Base-by-base conservation (phyloP, 2,797 vertebrate genomes). In the Alectoris magna region DNA sequence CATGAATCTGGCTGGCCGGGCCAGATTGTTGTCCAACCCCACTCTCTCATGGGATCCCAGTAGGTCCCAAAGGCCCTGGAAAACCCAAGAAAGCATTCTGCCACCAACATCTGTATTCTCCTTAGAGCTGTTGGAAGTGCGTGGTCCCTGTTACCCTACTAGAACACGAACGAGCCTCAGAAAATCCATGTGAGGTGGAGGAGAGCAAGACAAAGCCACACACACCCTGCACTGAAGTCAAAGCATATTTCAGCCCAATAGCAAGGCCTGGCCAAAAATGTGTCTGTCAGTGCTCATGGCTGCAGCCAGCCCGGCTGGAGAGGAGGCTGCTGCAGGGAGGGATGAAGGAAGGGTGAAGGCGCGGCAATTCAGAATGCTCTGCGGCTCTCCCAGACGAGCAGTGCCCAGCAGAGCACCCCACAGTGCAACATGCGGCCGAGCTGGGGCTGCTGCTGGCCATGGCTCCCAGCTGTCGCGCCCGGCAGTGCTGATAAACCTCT, bases 381-480 rank as follows among this genome's bases (percentile, higher is more conserved):
- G 21, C 2, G 22, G 29, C 18, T 84, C 12, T 70, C 44, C 44
- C 1, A 4, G 38, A 69, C 3, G 5, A 11, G 43, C 11, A 56
- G 12, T 67, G 78, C 48, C 84, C 70, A 72, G 84, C 10, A 66
- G 51, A 94, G 87, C 91, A 24, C 39, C 39, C 41, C 19, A 21
- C 5, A 9, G 75, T 77, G 83, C 68, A 59, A 88, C 7, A 1
- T 7, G 2, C 4, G 2, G 72, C 36, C 2, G 13, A 88, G 93
- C 82, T 76, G 96, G 93, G 97, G 91, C 96, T 88, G 94, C 90
- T n/a, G 15, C 31, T 3, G 49, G 64, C 64, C 70, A 51, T 5
- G 2, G 90, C 97, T 97, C 98, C 98, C 99, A 99, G 98, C 99
- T 99, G 98, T 99, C 98, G 95, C 97, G 97, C 98, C 97, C 95